phyloP scores from a whole-genome alignment of 2,113 vertebrate genomes.

The Centrocercus urophasianus region DNA sequence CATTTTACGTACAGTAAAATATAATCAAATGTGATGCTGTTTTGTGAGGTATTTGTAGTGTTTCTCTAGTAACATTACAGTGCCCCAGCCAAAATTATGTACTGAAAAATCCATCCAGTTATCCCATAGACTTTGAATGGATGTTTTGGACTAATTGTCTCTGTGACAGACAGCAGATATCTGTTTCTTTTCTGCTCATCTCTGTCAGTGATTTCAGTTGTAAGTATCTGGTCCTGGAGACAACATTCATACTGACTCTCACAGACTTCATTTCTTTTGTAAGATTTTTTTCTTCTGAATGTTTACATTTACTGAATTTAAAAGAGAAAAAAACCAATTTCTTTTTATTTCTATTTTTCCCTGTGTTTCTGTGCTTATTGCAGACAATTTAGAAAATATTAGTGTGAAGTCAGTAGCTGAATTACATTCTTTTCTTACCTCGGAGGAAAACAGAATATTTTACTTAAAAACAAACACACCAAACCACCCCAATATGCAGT shows the following conservation, averaged over 20 bases:
- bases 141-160: not conserved
- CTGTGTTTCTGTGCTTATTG: not conserved
- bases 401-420: not conserved
- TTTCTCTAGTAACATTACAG: accelerated
- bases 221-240: not conserved
- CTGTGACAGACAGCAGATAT: not conserved
- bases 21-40: accelerated
- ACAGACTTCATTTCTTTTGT: not conserved
- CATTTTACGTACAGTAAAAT: not conserved
- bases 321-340: accelerated
- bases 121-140: not conserved
- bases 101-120: not conserved
- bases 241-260: not conserved
- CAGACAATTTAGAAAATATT: not conserved
- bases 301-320: not conserved
- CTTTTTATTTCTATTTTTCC: not conserved
- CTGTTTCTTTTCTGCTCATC: not conserved
- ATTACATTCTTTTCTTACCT: not conserved
- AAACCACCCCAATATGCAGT: not conserved
- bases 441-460: not conserved
- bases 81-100: not conserved
- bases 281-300: not conserved
- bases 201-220: not conserved
- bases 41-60: not conserved
- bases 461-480: not conserved